Evolutionary conservation across 2,888 invertebrate genomes (phyloP).

Genomic region (Diarsia dahlii): DNA sequence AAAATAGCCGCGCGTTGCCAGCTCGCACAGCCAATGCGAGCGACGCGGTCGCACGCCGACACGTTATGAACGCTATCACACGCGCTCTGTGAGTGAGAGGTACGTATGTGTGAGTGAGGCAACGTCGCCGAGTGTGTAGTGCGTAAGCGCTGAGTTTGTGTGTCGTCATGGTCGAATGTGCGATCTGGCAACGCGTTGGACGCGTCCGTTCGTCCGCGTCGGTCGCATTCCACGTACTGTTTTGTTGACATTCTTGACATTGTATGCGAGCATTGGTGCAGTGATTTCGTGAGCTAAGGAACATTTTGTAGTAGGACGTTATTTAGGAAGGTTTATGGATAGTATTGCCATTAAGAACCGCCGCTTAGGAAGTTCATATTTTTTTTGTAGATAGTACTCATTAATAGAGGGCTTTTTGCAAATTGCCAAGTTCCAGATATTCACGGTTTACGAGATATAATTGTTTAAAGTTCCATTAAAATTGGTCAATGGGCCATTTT

Average conservation of each 20-base stretch:
- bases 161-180: conserved; percentile 54
- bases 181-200: conserved; percentile 52
- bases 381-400: too few species aligned
- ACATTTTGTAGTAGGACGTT: not conserved
- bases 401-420: too few species aligned
- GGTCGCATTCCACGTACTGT: conserved; percentile 22
- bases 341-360: too few species aligned
- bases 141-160: conserved; percentile 40
- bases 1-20: conserved; percentile 61
- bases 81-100: conserved; percentile 9
- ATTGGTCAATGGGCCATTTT: too few species aligned
- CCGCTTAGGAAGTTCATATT: too few species aligned
- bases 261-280: not conserved
- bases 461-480: too few species aligned
- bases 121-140: conserved; percentile 21
- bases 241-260: conserved; percentile 41
- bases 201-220: conserved; percentile 15
- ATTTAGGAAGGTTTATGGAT: not conserved
- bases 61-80: conserved; percentile 24
- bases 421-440: too few species aligned
- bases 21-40: conserved; percentile 52
- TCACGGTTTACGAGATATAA: too few species aligned
- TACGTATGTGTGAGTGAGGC: conserved; percentile 19
- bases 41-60: conserved; percentile 54
- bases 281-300: not conserved